A percentile compares a stretch with the other conserved stretches of the same genome.
phyloP scores from a whole-genome alignment of 1,140 invertebrate species.

The Teleopsis dalmanni region DNA sequence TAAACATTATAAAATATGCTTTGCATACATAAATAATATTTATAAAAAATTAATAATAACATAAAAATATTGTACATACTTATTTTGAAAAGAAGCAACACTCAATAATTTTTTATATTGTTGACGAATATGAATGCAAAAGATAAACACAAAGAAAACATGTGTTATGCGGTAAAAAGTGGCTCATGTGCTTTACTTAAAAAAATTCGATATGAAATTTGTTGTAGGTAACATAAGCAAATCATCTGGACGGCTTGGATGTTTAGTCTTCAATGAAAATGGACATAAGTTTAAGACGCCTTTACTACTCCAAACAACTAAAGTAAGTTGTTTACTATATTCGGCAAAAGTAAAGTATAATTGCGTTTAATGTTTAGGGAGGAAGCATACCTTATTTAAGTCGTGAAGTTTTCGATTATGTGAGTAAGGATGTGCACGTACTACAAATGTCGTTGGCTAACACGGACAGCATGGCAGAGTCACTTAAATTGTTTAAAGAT shows the following conservation, averaged over 20 bases:
- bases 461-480: conserved; percentile 49
- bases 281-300: conserved; percentile 48
- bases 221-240: conserved; percentile 45
- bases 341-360: background rate
- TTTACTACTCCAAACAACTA: conserved; percentile 49
- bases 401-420: conserved; percentile 55
- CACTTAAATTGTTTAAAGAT: conserved; percentile 46
- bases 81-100: too few species aligned
- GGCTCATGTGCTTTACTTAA: background rate
- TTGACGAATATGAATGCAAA: background rate
- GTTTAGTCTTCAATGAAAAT: conserved; percentile 42
- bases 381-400: conserved; percentile 59
- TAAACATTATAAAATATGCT: too few species aligned
- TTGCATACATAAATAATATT: too few species aligned
- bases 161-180: background rate
- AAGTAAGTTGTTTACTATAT: conserved; percentile 34
- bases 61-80: too few species aligned
- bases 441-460: conserved; percentile 53
- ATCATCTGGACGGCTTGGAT: conserved; percentile 49
- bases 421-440: conserved; percentile 47
- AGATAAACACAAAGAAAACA: background rate
- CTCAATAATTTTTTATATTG: background rate
- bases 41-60: too few species aligned
- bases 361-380: conserved; percentile 36
- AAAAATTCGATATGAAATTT: conserved; percentile 53